Evolutionary conservation across 2,113 vertebrate species (phyloP), one percentile per base, ranked within the genome.

Genomic region (Gobiocypris rarus): DNA sequence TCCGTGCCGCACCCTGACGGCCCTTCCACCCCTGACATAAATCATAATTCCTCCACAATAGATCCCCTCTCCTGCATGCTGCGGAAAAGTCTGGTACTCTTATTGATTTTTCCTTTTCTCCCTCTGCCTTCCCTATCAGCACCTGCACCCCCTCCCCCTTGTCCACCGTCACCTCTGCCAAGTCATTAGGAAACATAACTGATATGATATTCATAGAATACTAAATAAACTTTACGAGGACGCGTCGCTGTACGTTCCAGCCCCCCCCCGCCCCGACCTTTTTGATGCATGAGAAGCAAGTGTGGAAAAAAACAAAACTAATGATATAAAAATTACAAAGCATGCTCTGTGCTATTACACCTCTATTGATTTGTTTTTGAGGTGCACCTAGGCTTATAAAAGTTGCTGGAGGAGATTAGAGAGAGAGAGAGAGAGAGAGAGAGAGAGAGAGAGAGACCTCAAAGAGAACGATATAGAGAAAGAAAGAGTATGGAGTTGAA

Each of bases 41-140:
- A 99, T 99, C 97, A 98, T 98, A 97, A 98, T 98, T 98, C 97
- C 95, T 94, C 94, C 94, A 97, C 97, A 97, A 98, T 98, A 97
- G 97, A 98, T 97, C 96, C 97, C 96, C 95, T 96, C 93, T 96
- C 95, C 96, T 93, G 95, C 93, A 92, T 95, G 95, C 96, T 94
- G 95, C 95, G 96, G 95, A 97, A 97, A 97, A 97, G 95, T 96
- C 93, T 95, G 96, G 96, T 96, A 95, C 96, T 95, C 94, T 95
- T 97, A 99, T 99, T 95, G 97, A 98, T 98, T 97, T 97, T 95
- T 89, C 89, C 86, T 88, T 91, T 91, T 89, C 85, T 88, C 88
- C 89, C 89, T 88, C 87, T 78, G 50, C 89, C 84, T 84, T 85
- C 87, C 87, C 88, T 54, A 87, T 90, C 96, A 93, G 83, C 85